Evolutionary conservation across 2,888 invertebrate genomes (phyloP).

Genomic region (Balanococcus diminutus): DNA sequence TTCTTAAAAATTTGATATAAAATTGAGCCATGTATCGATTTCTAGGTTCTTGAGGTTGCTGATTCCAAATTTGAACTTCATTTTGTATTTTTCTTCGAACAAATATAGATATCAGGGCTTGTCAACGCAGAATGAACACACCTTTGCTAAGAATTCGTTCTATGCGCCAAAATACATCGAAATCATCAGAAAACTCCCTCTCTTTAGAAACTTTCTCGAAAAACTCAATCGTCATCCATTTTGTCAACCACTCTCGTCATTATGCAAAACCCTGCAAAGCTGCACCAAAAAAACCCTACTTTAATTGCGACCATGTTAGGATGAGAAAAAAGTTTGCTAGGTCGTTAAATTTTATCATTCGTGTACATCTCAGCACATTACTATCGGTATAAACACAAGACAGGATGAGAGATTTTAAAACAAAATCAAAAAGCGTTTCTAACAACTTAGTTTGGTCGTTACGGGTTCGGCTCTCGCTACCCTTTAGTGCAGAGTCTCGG

Average conservation of each 20-base stretch:
- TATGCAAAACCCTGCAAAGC: neutral
- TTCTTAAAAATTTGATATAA: too few species aligned
- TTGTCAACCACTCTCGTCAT: neutral
- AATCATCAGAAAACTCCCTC: neutral
- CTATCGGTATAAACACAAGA: neutral
- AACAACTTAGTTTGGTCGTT: conserved; percentile 34
- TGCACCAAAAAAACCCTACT: neutral
- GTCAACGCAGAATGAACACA: too few species aligned
- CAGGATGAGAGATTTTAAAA: conserved; percentile 21
- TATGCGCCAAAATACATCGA: too few species aligned
- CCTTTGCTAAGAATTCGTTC: too few species aligned
- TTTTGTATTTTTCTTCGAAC: too few species aligned
- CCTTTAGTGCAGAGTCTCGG: neutral
- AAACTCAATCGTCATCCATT: neutral
- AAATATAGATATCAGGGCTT: too few species aligned
- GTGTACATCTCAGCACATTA: neutral
- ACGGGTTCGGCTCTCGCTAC: neutral
- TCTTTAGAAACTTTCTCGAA: neutral
- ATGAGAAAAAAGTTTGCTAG: neutral
- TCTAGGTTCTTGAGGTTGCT: too few species aligned
- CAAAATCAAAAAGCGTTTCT: conserved; percentile 37
- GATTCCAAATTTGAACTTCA: too few species aligned
- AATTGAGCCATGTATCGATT: too few species aligned
- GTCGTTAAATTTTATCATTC: conserved; percentile 35
- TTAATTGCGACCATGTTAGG: neutral